A percentile compares a stretch with the other conserved stretches of the same genome.
Evolutionary conservation across 2,113 vertebrate species (phyloP).

Genomic region (Nesoenas mayeri): DNA sequence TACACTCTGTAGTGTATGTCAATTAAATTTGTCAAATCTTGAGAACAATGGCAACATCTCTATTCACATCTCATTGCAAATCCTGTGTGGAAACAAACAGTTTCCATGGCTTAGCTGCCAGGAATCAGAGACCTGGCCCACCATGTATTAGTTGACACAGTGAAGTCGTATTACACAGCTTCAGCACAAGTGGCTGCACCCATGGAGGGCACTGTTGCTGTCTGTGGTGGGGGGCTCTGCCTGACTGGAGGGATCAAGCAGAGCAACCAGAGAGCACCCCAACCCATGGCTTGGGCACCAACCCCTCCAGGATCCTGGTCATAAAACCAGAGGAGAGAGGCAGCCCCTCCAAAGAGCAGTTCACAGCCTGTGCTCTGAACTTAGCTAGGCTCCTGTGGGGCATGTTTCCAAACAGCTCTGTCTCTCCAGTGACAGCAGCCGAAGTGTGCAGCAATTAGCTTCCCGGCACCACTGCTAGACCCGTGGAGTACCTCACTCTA

Average conservation of each 20-base stretch:
- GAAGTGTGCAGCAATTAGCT: fast-evolving
- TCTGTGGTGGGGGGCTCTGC: fast-evolving
- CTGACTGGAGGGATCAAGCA: neutral
- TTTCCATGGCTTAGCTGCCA: neutral
- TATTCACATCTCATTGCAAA: neutral
- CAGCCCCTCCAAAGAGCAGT: neutral
- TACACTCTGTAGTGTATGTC: neutral
- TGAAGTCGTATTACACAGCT: fast-evolving
- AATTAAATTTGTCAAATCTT: neutral
- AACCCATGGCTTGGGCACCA: too few species aligned
- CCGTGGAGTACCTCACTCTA: fast-evolving
- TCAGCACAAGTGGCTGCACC: fast-evolving
- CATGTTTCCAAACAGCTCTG: neutral
- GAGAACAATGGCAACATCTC: neutral
- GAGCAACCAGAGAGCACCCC: neutral
- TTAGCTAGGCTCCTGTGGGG: neutral
- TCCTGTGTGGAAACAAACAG: neutral
- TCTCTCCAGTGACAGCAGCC: neutral
- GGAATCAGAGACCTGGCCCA: neutral
- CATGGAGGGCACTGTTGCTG: neutral
- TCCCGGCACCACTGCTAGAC: fast-evolving
- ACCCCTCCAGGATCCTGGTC: neutral
- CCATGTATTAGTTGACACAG: neutral
- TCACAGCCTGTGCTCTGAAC: neutral
- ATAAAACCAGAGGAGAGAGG: neutral